Conservation (phyloP, 1,140 invertebrate genomes). For the Ostrea denselamellosa region DNA sequence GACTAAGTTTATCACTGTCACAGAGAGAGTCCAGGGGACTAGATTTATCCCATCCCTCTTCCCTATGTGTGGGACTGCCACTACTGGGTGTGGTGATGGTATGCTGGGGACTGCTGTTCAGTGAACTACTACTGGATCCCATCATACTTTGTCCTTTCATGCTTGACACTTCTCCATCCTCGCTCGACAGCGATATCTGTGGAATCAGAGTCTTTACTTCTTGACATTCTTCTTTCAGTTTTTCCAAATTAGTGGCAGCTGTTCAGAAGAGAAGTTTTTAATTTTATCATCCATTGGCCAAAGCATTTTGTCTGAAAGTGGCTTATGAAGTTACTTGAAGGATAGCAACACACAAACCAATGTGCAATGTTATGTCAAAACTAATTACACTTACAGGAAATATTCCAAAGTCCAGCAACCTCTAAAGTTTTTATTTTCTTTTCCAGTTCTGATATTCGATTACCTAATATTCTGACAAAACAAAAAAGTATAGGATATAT, state of each 20-base stretch:
- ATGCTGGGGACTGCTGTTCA: neutral
- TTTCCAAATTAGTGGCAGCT: constrained; percentile 62
- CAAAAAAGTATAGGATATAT: neutral
- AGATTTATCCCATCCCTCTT: neutral
- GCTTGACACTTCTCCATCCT: constrained; percentile 41
- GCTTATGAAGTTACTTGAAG: neutral
- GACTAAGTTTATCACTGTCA: constrained; percentile 15
- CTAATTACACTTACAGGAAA: constrained; percentile 68
- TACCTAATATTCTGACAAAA: constrained; percentile 77
- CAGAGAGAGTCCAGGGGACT: constrained; percentile 1
- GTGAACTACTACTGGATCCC: constrained; percentile 7
- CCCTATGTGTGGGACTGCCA: neutral
- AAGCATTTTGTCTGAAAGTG: neutral
- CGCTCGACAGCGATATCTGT: constrained; percentile 65
- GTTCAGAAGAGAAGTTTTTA: neutral
- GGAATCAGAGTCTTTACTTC: constrained; percentile 72
- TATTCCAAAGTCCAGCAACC: constrained; percentile 76
- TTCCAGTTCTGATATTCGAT: constrained; percentile 77
- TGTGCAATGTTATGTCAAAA: neutral
- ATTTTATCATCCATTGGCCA: neutral
- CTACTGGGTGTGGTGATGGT: neutral
- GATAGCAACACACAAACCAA: neutral
- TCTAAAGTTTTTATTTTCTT: constrained; percentile 79
- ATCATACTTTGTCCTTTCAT: neutral
- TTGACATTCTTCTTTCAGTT: constrained; percentile 70